Evolutionary conservation across 1,140 invertebrate genomes (phyloP), one percentile per base, ranked within the genome.

Genomic region (Carposina sasakii): DNA sequence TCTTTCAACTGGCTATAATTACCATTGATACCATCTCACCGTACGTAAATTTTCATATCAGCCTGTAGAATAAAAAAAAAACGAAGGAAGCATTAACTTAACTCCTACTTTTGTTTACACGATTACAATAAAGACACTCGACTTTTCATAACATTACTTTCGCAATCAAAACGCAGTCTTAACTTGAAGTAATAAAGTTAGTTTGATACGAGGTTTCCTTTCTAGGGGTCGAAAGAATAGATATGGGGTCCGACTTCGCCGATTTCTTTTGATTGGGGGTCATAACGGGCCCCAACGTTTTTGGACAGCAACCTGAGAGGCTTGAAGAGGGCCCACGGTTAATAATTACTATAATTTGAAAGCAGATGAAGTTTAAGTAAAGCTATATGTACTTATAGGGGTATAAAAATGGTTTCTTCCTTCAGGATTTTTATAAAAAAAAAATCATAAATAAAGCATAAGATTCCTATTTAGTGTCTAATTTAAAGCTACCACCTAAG

Each of bases 251-350:
- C 70, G 66, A 71, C 56, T 73, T 58, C 68, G 65, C 76, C 76
- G 13, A 16, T 34, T 81, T 83, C 77, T 70, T 78, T 83, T 74
- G 72, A 76, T 67, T 76, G 63, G 73, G 70, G 63, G 59, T 61
- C 72, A 67, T 79, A 84, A 81, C 79, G 77, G 76, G 74, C 79
- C 79, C 79, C 64, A 84, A 84, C 79, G 79, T 81, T 77, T 84
- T 84, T 84, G 79, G 79, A 81, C 77, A 81, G 69, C 71, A 81
- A 79, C 59, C 74, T 63, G 79, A 81, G 79, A 81, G 79, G 61
- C 75, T 57, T 81, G 63, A 69, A 83, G 79, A 79, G 71, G 63
- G 67, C 68, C 64, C 66, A 60, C 60, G 67, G 67, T 73, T 83
- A 77, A 72, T 83, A 83, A 83, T 83, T 81, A 83, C 77, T 66